Conservation (phyloP, 2,888 invertebrate genomes). For the Laspeyria flexula region DNA sequence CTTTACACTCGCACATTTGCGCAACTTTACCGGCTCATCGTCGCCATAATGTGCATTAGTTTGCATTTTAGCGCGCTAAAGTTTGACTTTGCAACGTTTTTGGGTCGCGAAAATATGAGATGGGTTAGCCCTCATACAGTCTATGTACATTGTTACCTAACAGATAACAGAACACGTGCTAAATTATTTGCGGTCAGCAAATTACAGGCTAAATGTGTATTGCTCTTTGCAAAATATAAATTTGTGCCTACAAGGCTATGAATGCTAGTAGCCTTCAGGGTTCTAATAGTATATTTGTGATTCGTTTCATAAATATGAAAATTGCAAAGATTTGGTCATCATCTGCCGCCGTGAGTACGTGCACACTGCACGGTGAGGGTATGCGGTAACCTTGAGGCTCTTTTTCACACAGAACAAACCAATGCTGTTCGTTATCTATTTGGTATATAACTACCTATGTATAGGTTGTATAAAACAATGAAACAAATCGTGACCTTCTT, state of each 20-base stretch:
- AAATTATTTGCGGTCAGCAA: slow-evolving; percentile 30
- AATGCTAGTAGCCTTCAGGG: slow-evolving; percentile 15
- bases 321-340: slow-evolving; percentile 20
- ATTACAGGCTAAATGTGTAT: slow-evolving; percentile 24
- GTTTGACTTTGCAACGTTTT: slow-evolving; percentile 58
- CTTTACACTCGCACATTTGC: slow-evolving; percentile 74
- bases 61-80: slow-evolving; percentile 65
- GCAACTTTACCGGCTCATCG: slow-evolving; percentile 70
- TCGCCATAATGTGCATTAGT: slow-evolving; percentile 56
- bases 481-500: slow-evolving; percentile 72
- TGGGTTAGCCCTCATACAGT: slow-evolving; percentile 43
- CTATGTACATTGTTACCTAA: slow-evolving; percentile 38
- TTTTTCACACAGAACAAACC: slow-evolving; percentile 58
- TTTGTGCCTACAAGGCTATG: slow-evolving; percentile 19
- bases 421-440: slow-evolving; percentile 54
- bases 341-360: slow-evolving; percentile 1
- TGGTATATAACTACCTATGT: slow-evolving; percentile 50
- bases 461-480: slow-evolving; percentile 68
- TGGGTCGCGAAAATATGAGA: slow-evolving; percentile 49
- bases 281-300: slow-evolving; percentile 1
- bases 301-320: slow-evolving; percentile 10
- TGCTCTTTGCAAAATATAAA: slow-evolving; percentile 27
- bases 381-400: slow-evolving; percentile 46
- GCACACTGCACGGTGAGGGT: slow-evolving; percentile 26
- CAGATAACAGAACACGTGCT: slow-evolving; percentile 14